Evolutionary conservation across 2,113 vertebrate genomes (phyloP).

Genomic region (Salminus brasiliensis): DNA sequence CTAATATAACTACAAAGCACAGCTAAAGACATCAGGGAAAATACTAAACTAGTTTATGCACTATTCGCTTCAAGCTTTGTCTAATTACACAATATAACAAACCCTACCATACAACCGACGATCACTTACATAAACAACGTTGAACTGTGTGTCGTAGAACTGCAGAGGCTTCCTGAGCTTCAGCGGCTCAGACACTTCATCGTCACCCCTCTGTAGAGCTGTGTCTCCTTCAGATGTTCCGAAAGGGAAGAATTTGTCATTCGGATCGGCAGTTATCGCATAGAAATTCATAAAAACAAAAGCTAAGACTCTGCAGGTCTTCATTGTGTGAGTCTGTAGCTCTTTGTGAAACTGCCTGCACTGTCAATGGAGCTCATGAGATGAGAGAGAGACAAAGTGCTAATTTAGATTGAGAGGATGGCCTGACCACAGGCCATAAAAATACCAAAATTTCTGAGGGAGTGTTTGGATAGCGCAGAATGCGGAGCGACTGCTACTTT

Average conservation of each 20-base stretch:
- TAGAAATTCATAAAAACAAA: conserved; percentile 22
- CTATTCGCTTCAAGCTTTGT: too few species aligned
- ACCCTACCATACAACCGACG: not conserved
- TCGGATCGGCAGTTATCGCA: conserved; percentile 57
- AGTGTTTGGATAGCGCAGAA: not conserved
- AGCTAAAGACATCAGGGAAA: too few species aligned
- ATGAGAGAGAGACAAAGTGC: conserved; percentile 16
- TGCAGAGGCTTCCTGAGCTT: conserved; percentile 63
- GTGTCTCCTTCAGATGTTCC: conserved; percentile 66
- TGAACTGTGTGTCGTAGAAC: conserved; percentile 71
- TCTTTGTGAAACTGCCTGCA: not conserved
- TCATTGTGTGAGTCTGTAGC: conserved; percentile 10
- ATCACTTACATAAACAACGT: conserved; percentile 76
- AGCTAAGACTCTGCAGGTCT: not conserved
- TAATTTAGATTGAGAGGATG: conserved; percentile 26
- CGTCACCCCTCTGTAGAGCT: conserved; percentile 72
- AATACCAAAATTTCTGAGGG: conserved; percentile 5
- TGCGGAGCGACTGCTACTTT: not conserved
- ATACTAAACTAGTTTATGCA: not conserved
- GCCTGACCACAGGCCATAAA: conserved; percentile 17
- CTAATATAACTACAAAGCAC: too few species aligned
- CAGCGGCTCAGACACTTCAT: conserved; percentile 72
- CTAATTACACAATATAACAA: not conserved
- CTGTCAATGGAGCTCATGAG: conserved; percentile 2
- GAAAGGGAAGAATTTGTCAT: conserved; percentile 65